Conservation (phyloP, 2,888 invertebrate genomes). For the Drosophila flavopinicola region DNA sequence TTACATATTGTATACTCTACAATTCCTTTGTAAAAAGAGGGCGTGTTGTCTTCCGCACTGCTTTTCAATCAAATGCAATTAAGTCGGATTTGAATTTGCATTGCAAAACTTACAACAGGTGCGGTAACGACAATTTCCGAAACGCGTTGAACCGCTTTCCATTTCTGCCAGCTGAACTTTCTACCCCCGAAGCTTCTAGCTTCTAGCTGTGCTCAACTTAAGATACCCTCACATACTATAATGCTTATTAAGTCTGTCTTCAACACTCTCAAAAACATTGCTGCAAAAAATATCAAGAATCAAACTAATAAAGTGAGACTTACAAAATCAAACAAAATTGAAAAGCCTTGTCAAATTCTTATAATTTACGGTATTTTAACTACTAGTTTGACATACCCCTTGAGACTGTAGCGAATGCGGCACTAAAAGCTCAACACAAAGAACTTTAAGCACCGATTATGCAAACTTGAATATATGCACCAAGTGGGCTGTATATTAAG, state of each 20-base stretch:
- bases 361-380: no score
- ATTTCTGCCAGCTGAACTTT: conserved; percentile 34
- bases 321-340: no score
- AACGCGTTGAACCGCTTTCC: conserved; percentile 54
- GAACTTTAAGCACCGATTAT: conserved; percentile 26
- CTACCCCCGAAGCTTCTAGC: neutral
- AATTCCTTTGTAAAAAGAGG: conserved; percentile 21
- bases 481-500: conserved; percentile 20
- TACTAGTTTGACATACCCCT: neutral
- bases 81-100: conserved; percentile 37
- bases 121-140: conserved; percentile 14
- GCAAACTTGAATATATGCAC: conserved; percentile 18
- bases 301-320: no score
- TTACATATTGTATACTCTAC: neutral
- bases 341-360: no score
- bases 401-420: neutral
- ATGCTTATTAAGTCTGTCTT: no score
- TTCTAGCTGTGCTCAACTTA: conserved; percentile 1
- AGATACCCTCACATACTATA: no score
- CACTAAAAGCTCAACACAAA: conserved; percentile 21
- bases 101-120: conserved; percentile 27
- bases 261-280: no score
- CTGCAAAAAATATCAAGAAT: no score
- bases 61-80: neutral
- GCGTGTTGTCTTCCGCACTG: conserved; percentile 19